phyloP scores from a whole-genome alignment of 2,797 vertebrate species.

The Amblyopsis hoosieri region DNA sequence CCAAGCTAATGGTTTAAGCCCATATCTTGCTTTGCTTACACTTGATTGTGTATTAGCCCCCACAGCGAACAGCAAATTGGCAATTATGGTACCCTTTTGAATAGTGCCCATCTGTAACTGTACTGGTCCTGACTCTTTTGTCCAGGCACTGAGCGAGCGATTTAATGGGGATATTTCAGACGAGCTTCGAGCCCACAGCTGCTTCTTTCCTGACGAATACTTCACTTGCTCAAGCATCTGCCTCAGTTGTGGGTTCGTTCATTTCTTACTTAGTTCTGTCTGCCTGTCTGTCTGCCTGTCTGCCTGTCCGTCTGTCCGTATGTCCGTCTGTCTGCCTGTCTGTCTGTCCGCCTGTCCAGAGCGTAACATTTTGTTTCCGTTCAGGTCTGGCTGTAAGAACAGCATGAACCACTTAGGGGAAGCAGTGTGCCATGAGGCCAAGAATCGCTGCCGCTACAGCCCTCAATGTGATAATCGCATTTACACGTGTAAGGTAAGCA shows the following conservation, averaged over 20 bases:
- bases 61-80: no score
- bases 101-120: neutral
- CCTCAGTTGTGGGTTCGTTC: conserved; percentile 94
- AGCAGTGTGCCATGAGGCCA: conserved; percentile 88
- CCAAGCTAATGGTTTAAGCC: neutral
- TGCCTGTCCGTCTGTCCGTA: no score
- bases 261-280: neutral
- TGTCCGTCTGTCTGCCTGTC: no score
- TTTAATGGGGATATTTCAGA: conserved; percentile 96
- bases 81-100: neutral
- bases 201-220: conserved; percentile 98
- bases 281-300: no score
- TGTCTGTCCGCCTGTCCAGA: no score
- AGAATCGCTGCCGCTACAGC: conserved; percentile 92
- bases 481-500: conserved; percentile 94
- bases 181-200: conserved; percentile 91
- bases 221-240: conserved; percentile 96
- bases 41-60: neutral
- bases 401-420: conserved; percentile 97
- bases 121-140: neutral
- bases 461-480: conserved; percentile 95
- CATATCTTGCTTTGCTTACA: neutral
- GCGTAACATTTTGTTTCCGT: neutral
- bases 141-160: conserved; percentile 92
- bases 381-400: conserved; percentile 93